Conservation (phyloP, 2,797 vertebrate species). For the Schizothorax lantsangensis region DNA sequence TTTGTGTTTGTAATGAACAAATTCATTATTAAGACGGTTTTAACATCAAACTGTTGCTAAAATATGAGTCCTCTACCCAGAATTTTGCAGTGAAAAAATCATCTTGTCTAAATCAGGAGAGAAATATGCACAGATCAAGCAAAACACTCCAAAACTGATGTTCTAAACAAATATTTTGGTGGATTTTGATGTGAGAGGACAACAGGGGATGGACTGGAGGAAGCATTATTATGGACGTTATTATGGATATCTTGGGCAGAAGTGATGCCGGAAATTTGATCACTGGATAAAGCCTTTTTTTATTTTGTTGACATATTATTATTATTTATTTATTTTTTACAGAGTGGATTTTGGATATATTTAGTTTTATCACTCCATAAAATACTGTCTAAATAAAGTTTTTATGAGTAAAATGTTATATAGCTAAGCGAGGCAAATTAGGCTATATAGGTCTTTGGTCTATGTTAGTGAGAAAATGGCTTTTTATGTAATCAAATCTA, state of each 20-base stretch:
- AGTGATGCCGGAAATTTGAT: not conserved
- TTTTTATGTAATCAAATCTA: not conserved
- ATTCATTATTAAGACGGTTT: not conserved
- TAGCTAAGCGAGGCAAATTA: not conserved
- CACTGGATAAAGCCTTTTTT: not conserved
- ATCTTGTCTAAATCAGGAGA: not conserved
- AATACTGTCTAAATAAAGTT: not conserved
- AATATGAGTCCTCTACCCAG: not conserved
- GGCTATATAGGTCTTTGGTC: not conserved
- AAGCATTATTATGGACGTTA: not conserved
- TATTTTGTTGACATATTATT: too few relatives aligned
- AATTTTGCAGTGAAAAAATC: not conserved
- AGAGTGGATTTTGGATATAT: not conserved
- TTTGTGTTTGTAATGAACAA: not conserved
- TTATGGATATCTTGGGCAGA: not conserved
- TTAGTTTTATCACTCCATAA: not conserved
- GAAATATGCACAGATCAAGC: not conserved
- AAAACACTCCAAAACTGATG: not conserved
- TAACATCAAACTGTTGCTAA: not conserved
- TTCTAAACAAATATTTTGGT: not conserved
- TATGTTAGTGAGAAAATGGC: not conserved
- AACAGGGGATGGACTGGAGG: not conserved
- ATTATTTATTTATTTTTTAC: not conserved
- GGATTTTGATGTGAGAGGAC: not conserved
- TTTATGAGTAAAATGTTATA: not conserved